Evolutionary conservation across 2,888 invertebrate genomes (phyloP).

Genomic region (Ellobium chinense): DNA sequence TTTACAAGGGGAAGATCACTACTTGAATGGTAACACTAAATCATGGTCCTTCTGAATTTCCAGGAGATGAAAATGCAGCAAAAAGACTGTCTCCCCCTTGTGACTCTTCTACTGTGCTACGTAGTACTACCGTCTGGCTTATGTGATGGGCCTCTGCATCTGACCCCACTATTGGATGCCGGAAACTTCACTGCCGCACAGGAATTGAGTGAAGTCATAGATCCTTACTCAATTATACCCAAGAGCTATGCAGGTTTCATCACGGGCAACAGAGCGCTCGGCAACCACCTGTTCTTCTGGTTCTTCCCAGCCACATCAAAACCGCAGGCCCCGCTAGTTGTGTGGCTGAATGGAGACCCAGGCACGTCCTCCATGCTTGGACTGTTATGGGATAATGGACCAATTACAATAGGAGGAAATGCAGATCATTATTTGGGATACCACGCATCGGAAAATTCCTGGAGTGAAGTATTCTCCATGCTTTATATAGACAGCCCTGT

Average conservation of each 20-base stretch:
- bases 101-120: too few species aligned
- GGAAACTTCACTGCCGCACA: neutral
- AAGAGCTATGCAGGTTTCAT: constrained; percentile 26
- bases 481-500: too few species aligned
- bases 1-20: too few species aligned
- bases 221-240: neutral
- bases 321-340: constrained; percentile 73
- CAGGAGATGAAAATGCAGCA: too few species aligned
- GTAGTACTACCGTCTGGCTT: too few species aligned
- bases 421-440: too few species aligned
- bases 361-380: constrained; percentile 78
- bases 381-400: constrained; percentile 25
- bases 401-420: too few species aligned
- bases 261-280: neutral
- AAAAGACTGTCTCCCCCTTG: too few species aligned
- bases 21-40: too few species aligned
- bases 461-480: too few species aligned
- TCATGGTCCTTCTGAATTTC: too few species aligned
- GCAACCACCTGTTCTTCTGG: constrained; percentile 42
- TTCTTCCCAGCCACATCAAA: neutral
- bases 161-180: neutral
- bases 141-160: neutral
- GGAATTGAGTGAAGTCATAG: constrained; percentile 5
- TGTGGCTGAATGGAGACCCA: constrained; percentile 80
- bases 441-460: too few species aligned